These are phyloP conservation scores for Lycia hirtaria DNA, from an alignment of 2,888 invertebrate genomes.

Conservation along the genomic window DNA sequence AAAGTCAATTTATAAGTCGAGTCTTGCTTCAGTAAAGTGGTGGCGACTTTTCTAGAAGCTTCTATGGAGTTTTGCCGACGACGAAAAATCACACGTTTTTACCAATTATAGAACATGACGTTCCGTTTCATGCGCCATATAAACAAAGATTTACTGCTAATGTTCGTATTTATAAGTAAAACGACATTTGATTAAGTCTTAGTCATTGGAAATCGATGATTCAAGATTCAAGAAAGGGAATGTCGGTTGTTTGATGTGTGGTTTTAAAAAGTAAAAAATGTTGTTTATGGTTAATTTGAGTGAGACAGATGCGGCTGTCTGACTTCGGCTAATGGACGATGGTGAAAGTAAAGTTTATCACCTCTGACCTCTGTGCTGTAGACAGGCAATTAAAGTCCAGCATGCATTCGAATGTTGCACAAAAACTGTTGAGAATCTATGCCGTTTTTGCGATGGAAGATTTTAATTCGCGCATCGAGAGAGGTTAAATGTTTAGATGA, in stretches of 20 bases:
- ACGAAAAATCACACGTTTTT: no score
- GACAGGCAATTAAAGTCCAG: slow-evolving; percentile 24
- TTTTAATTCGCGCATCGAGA: slow-evolving; percentile 19
- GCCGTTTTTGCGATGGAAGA: slow-evolving; percentile 17
- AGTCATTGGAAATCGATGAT: slow-evolving; percentile 48
- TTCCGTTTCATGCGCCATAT: slow-evolving; percentile 43
- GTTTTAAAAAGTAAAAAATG: slow-evolving; percentile 63
- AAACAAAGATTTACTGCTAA: slow-evolving; percentile 26
- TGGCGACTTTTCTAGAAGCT: no score
- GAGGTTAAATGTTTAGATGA: slow-evolving; percentile 24
- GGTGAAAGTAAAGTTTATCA: slow-evolving; percentile 76
- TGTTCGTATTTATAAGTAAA: slow-evolving; percentile 12
- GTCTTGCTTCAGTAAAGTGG: no score
- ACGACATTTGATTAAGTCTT: slow-evolving; percentile 25
- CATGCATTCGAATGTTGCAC: slow-evolving; percentile 30
- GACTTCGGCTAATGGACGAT: slow-evolving; percentile 62
- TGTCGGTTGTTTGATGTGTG: slow-evolving; percentile 43
- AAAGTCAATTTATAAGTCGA: no score
- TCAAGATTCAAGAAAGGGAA: slow-evolving; percentile 36
- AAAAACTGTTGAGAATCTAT: slow-evolving; percentile 21
- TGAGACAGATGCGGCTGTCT: slow-evolving; percentile 70
- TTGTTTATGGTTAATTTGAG: slow-evolving; percentile 71
- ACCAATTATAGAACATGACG: slow-evolving; percentile 54
- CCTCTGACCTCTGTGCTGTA: slow-evolving; percentile 63
- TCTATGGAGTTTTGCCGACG: no score